Conservation (phyloP, 2,797 vertebrate species). For the Rhinoraja longicauda region DNA sequence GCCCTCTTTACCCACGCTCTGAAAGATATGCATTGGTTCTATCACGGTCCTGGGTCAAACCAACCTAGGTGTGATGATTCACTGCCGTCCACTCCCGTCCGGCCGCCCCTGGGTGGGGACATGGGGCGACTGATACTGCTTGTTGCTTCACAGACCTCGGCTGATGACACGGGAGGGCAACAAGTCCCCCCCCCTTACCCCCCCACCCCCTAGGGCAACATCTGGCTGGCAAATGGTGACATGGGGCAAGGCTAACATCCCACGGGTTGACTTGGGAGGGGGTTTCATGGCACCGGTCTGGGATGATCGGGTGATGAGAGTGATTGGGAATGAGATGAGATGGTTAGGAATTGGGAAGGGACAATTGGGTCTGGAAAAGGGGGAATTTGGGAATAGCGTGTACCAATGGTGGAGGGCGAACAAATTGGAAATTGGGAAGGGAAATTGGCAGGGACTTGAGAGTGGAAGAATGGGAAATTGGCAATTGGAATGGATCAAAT, state of each 20-base stretch:
- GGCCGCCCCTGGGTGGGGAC: neutral
- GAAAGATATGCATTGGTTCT: neutral
- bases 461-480: neutral
- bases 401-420: too few species aligned
- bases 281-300: neutral
- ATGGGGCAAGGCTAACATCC: neutral
- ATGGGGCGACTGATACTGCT: neutral
- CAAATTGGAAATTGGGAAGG: too few species aligned
- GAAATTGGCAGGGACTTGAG: too few species aligned
- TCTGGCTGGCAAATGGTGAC: neutral
- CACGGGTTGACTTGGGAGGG: neutral
- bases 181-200: too few species aligned
- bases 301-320: neutral
- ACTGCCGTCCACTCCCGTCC: neutral
- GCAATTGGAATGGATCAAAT: too few species aligned
- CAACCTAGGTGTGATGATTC: neutral
- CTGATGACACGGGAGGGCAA: neutral
- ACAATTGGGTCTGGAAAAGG: neutral
- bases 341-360: neutral
- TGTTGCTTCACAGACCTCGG: conserved; percentile 19
- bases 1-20: neutral
- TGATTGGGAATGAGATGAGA: neutral
- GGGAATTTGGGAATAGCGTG: neutral
- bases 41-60: too few species aligned
- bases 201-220: neutral